Evolutionary conservation across 2,797 vertebrate genomes (phyloP).

Genomic region (Novumbra hubbsi): DNA sequence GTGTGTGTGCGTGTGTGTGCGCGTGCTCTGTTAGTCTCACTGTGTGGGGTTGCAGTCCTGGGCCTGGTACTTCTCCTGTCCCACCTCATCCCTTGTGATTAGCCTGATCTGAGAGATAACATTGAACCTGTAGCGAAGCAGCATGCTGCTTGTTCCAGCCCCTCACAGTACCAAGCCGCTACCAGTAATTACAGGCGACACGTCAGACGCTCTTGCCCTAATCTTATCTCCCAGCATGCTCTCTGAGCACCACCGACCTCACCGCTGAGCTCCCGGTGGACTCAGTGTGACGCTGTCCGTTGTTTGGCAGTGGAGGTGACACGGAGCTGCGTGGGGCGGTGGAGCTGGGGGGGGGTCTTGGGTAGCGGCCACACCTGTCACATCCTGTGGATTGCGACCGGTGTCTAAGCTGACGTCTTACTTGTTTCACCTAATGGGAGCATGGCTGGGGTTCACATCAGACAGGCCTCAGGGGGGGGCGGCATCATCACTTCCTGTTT

Average conservation of each 20-base stretch:
- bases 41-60: background rate
- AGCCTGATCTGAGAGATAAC: background rate
- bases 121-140: background rate
- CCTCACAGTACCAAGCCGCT: background rate
- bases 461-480: background rate
- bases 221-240: constrained; percentile 45
- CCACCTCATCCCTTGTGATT: background rate
- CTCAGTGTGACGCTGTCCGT: background rate
- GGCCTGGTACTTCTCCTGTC: background rate
- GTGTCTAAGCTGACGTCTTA: constrained; percentile 25
- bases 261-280: background rate
- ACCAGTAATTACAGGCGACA: constrained; percentile 70
- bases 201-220: constrained; percentile 26
- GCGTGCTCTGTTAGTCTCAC: background rate
- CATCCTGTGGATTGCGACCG: constrained; percentile 7
- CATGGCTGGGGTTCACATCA: constrained; percentile 11
- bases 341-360: background rate
- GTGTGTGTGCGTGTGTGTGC: background rate
- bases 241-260: constrained; percentile 14
- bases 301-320: background rate
- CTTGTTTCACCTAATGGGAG: constrained; percentile 35
- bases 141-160: background rate
- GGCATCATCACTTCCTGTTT: background rate
- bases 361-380: constrained; percentile 25
- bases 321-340: background rate